Conservation (phyloP, 2,888 invertebrate genomes). For the Agrotis puta region DNA sequence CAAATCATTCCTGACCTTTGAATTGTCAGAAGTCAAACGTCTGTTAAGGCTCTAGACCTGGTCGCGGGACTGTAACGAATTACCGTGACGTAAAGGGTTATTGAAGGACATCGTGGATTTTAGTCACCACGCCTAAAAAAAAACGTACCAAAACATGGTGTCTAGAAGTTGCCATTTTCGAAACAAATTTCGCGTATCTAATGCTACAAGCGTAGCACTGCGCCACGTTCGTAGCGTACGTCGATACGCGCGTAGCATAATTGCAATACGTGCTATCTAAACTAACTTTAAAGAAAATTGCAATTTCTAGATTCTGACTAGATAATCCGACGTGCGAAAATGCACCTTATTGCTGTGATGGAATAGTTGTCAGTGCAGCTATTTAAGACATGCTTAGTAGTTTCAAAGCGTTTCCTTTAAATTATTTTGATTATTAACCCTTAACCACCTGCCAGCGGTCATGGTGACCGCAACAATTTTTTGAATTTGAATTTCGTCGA, state of each 20-base stretch:
- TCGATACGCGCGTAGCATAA: slow-evolving; percentile 12
- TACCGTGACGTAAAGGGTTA: no score
- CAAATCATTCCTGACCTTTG: no score
- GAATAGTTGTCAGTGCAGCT: not conserved
- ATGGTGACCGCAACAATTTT: no score
- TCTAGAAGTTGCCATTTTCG: not conserved
- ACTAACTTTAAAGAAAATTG: not conserved
- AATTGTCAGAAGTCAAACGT: no score
- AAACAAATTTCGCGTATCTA: not conserved
- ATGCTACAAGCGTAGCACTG: not conserved
- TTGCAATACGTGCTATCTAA: slow-evolving; percentile 13
- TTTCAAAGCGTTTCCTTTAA: not conserved
- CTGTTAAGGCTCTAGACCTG: no score
- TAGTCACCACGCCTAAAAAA: no score
- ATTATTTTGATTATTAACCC: no score
- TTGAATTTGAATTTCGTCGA: no score
- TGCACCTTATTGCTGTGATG: not conserved
- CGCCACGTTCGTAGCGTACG: not conserved
- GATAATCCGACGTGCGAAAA: not conserved
- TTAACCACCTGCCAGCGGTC: no score
- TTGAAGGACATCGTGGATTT: no score
- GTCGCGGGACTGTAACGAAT: no score
- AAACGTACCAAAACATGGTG: not conserved
- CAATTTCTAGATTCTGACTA: not conserved
- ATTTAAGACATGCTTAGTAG: not conserved